These are phyloP conservation scores for human (Homo sapiens) DNA, from an alignment of 2,113 vertebrate genomes.

Conservation along the genomic window DNA sequence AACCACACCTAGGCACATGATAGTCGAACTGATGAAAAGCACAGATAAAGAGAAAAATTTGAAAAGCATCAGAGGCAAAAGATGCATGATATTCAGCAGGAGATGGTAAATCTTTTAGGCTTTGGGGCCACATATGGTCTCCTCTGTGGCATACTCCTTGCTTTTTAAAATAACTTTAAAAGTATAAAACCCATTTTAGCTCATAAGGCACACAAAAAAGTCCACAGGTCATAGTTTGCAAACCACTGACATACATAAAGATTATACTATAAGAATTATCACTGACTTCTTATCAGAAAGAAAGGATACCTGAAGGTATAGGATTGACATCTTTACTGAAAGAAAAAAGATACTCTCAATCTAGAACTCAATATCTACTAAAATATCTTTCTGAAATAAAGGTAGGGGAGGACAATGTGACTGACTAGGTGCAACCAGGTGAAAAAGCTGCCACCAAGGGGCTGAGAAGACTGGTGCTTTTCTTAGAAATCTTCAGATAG, in stretches of 20 bases:
- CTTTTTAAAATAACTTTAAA: neutral
- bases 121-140: neutral
- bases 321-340: neutral
- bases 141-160: neutral
- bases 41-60: neutral
- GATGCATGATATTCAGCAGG: neutral
- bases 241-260: neutral
- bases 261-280: neutral
- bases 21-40: neutral
- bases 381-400: neutral
- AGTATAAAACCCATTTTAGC: neutral
- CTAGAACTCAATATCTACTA: neutral
- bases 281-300: neutral
- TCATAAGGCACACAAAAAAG: neutral
- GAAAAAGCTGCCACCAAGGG: too few relatives aligned
- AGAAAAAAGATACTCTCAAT: neutral
- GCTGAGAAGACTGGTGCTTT: too few relatives aligned
- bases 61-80: neutral
- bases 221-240: neutral
- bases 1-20: neutral
- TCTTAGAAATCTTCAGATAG: too few relatives aligned
- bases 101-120: neutral
- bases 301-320: neutral
- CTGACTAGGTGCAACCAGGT: too few relatives aligned
- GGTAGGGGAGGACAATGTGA: too few relatives aligned